Percentiles rank a stretch among this genome's conserved stretches.
Evolutionary conservation across 2,888 invertebrate species (phyloP).

Genomic region (Sepioteuthis lessoniana): DNA sequence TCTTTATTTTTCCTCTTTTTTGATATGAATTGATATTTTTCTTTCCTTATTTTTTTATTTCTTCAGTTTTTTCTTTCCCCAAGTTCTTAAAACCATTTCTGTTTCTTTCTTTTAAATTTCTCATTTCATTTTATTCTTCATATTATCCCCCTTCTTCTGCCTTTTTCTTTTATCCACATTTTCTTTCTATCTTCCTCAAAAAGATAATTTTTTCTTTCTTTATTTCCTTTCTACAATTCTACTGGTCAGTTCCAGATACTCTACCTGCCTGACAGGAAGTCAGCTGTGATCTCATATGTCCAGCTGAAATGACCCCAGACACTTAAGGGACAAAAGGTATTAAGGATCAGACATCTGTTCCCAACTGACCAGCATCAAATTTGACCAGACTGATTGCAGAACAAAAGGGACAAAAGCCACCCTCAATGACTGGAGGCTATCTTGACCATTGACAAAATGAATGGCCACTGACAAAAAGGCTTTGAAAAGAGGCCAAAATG

Average conservation of each 20-base stretch:
- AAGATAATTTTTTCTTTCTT: background rate
- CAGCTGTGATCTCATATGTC: background rate
- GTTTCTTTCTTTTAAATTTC: background rate
- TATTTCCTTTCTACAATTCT: background rate
- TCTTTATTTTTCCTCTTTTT: too few species aligned
- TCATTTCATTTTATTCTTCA: background rate
- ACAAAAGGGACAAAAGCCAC: constrained; percentile 23
- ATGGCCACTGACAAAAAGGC: background rate
- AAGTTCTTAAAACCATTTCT: too few species aligned
- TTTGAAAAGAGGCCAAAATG: background rate
- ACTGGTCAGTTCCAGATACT: background rate
- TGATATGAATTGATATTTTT: too few species aligned
- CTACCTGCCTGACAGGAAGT: background rate
- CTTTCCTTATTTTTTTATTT: too few species aligned
- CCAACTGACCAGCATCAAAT: constrained; percentile 23
- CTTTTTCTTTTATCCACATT: background rate
- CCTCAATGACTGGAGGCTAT: background rate
- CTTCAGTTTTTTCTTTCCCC: too few species aligned
- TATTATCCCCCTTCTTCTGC: background rate
- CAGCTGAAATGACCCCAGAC: background rate
- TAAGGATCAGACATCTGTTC: constrained; percentile 21
- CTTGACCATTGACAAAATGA: constrained; percentile 18
- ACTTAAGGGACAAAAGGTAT: constrained; percentile 20
- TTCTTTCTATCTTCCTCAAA: background rate
- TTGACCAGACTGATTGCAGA: background rate